Conservation (phyloP, 2,888 invertebrate genomes). For the Nesidiocoris tenuis region DNA sequence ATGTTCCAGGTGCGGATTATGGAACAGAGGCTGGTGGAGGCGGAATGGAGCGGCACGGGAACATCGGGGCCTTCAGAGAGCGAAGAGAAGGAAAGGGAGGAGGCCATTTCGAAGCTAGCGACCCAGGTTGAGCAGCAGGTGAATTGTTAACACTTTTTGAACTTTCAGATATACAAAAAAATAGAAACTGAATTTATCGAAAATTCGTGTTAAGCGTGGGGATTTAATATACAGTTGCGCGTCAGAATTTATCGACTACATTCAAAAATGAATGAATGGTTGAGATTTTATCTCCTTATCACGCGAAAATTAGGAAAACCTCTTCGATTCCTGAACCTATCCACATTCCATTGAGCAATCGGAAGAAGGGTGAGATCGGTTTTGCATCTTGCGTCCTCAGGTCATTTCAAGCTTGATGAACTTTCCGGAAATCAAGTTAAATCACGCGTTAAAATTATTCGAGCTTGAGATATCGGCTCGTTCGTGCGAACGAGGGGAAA, state of each 20-base stretch:
- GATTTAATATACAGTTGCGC: too few species aligned
- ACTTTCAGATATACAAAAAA: not conserved
- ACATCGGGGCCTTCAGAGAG: slow-evolving; percentile 48
- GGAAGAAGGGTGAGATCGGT: too few species aligned
- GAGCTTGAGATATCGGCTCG: not conserved
- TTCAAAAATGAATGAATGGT: too few species aligned
- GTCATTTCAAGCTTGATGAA: too few species aligned
- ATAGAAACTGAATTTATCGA: too few species aligned
- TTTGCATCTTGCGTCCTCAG: too few species aligned
- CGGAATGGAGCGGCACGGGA: slow-evolving; percentile 54
- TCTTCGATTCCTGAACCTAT: too few species aligned
- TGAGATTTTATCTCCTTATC: too few species aligned
- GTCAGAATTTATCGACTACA: too few species aligned
- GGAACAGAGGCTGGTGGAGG: slow-evolving; percentile 56
- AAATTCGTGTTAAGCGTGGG: too few species aligned
- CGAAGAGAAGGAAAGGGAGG: slow-evolving; percentile 58
- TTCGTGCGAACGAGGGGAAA: not conserved
- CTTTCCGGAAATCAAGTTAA: not conserved
- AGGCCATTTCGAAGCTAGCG: slow-evolving; percentile 70
- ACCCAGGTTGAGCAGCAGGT: slow-evolving; percentile 86
- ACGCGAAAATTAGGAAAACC: too few species aligned
- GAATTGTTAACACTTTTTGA: slow-evolving; percentile 50
- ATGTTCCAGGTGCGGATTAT: slow-evolving; percentile 57
- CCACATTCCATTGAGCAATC: too few species aligned
- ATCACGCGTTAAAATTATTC: not conserved